Evolutionary conservation across 1,140 invertebrate genomes (phyloP).

Genomic region (Pentalonia nigronervosa): DNA sequence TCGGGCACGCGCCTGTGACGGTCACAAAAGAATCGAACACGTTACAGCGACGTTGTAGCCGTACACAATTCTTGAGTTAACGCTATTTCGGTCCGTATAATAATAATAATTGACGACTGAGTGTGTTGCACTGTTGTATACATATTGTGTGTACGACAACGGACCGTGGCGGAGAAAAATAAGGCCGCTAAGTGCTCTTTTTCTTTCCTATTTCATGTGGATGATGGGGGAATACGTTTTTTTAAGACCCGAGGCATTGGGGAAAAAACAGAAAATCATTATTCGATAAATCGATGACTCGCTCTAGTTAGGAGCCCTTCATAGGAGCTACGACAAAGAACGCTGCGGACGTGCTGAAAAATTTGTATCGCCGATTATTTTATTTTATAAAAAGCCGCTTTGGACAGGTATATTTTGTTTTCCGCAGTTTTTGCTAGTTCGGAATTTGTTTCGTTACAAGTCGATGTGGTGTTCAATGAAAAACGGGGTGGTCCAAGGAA

Average conservation of each 20-base stretch:
- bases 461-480: not conserved
- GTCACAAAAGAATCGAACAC: conserved; percentile 2
- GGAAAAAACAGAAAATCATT: not conserved
- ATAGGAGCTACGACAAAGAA: not conserved
- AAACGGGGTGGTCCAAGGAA: too few species aligned
- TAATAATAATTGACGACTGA: not conserved
- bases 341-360: not conserved
- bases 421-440: not conserved
- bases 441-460: not conserved
- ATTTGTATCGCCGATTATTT: not conserved
- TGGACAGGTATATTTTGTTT: too few species aligned
- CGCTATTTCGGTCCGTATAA: not conserved
- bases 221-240: not conserved
- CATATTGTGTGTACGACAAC: not conserved
- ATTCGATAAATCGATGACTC: not conserved
- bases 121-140: not conserved
- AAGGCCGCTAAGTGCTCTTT: not conserved
- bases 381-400: not conserved
- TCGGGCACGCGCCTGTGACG: not conserved
- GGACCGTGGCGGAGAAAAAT: not conserved
- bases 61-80: conserved; percentile 1
- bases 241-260: too few species aligned
- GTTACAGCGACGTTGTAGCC: too few species aligned
- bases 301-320: not conserved
- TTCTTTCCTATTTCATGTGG: not conserved